Percentiles rank a stretch among this genome's conserved stretches.
Evolutionary conservation across 2,797 vertebrate genomes (phyloP).

Genomic region (Gymnodraco acuticeps): DNA sequence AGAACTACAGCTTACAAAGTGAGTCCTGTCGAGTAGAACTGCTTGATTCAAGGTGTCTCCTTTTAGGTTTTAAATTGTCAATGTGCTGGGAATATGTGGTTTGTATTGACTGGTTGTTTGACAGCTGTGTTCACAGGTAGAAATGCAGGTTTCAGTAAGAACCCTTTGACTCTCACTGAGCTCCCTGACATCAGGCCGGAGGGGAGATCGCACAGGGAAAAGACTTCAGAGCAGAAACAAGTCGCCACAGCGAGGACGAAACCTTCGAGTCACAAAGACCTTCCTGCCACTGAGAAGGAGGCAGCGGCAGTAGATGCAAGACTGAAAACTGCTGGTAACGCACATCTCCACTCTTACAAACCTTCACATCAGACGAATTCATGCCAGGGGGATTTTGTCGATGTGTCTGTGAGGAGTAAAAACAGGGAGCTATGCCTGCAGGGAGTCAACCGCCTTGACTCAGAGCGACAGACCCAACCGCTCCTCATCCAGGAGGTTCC

Average conservation of each 20-base stretch:
- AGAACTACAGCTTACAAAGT: conserved; percentile 64
- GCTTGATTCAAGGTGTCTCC: neutral
- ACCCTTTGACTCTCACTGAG: conserved; percentile 22
- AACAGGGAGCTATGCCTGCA: conserved; percentile 70
- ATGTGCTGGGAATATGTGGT: conserved; percentile 10
- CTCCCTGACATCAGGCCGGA: conserved; percentile 45
- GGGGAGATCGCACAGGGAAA: conserved; percentile 34
- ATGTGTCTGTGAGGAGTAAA: conserved; percentile 53
- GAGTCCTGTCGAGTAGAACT: conserved; percentile 42
- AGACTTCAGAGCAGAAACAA: conserved; percentile 29
- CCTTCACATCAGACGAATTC: conserved; percentile 21
- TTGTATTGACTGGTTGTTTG: conserved; percentile 41
- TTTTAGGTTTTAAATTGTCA: neutral
- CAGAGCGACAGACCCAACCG: conserved; percentile 41
- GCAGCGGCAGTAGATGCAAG: conserved; percentile 18
- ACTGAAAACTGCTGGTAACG: neutral
- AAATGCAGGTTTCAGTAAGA: conserved; percentile 43
- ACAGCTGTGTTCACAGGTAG: conserved; percentile 42
- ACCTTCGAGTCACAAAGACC: conserved; percentile 39
- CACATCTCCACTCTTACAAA: conserved; percentile 30
- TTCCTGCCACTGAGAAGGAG: conserved; percentile 27
- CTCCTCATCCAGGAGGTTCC: conserved; percentile 81
- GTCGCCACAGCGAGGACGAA: conserved; percentile 22
- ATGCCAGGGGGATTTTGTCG: conserved; percentile 12
- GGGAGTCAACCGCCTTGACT: conserved; percentile 43